Conservation (phyloP, 1,140 invertebrate genomes). For the Mycetomoellerius zeteki region DNA sequence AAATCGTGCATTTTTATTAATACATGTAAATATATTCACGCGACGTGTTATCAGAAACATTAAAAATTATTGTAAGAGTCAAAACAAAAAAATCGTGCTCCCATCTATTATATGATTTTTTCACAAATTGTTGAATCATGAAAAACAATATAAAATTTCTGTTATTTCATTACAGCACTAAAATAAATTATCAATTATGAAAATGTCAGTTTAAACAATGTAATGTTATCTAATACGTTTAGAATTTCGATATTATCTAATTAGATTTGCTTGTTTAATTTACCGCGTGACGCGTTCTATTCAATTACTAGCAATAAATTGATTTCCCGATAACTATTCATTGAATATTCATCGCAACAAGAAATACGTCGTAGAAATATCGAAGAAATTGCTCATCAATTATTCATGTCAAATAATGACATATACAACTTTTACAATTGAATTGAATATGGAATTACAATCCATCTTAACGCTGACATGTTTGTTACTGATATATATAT, state of each 20-base stretch:
- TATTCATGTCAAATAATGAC: not conserved
- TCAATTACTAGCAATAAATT: constrained; percentile 29
- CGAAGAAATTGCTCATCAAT: not conserved
- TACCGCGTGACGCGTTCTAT: not conserved
- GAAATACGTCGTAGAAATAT: not conserved
- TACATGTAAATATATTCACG: not conserved
- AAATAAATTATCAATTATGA: not conserved
- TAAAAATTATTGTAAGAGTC: not conserved
- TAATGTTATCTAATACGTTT: not conserved
- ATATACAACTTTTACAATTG: constrained; percentile 36
- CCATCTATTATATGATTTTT: not conserved
- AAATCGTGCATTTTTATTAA: not conserved
- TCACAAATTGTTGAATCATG: not conserved
- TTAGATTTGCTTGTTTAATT: constrained; percentile 23
- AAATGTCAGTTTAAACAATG: not conserved
- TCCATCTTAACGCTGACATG: constrained; percentile 15
- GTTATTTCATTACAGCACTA: not conserved
- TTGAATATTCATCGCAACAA: constrained; percentile 12
- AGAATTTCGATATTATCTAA: constrained; percentile 22
- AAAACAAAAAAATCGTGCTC: not conserved
- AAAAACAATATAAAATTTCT: not conserved
- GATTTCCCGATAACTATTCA: not conserved
- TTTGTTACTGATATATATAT: not conserved
- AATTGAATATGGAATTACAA: constrained; percentile 25
- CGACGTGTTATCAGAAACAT: not conserved